phyloP scores from a whole-genome alignment of 2,888 invertebrate species.

The Aplocera efformata region DNA sequence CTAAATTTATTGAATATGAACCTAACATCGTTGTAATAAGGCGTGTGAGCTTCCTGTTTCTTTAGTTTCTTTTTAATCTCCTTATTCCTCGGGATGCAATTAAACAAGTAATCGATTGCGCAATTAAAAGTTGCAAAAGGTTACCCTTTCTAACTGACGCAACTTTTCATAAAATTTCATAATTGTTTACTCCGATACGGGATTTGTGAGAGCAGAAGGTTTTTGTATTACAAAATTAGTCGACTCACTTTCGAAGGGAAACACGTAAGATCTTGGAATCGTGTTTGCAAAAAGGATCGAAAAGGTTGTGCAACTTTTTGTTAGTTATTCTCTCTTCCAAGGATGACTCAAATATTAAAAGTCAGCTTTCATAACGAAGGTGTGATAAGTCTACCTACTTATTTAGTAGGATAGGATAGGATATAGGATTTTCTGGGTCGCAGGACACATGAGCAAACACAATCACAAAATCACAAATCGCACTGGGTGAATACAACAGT shows the following conservation, averaged over 20 bases:
- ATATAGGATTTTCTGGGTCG: too few species aligned
- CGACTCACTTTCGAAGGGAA: conserved; percentile 19
- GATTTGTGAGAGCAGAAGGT: not conserved
- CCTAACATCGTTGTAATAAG: too few species aligned
- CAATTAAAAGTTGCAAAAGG: conserved; percentile 46
- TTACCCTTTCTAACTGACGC: conserved; percentile 64
- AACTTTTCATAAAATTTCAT: conserved; percentile 52
- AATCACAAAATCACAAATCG: too few species aligned
- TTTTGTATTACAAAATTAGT: conserved; percentile 30
- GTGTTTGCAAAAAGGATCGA: conserved; percentile 16
- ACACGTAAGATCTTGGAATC: conserved; percentile 10
- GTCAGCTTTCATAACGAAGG: too few species aligned
- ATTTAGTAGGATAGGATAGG: too few species aligned
- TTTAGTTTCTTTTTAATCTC: conserved; percentile 14
- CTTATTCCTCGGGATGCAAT: conserved; percentile 30
- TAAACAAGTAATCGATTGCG: conserved; percentile 23
- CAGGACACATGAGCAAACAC: too few species aligned
- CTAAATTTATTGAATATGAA: too few species aligned
- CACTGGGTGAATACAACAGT: too few species aligned
- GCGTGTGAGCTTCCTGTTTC: too few species aligned
- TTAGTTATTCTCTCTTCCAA: too few species aligned
- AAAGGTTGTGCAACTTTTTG: conserved; percentile 1
- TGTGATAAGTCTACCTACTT: too few species aligned
- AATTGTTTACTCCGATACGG: conserved; percentile 37
- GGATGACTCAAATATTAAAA: too few species aligned